Evolutionary conservation across 1,140 invertebrate genomes (phyloP).

Genomic region (Lordiphosa mommai): DNA sequence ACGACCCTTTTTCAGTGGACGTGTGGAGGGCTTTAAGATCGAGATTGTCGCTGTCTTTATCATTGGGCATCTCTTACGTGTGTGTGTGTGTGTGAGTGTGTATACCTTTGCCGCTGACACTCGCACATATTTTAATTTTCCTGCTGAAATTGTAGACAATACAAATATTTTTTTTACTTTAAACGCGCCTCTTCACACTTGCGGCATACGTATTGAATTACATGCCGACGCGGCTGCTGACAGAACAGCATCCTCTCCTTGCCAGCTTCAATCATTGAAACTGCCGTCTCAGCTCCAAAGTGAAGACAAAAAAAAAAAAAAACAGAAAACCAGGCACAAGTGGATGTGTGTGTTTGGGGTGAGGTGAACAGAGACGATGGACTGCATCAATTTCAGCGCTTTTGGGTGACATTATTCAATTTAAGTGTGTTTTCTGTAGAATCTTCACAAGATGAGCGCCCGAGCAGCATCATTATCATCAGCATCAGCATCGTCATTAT

Average conservation of each 20-base stretch:
- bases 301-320: neutral
- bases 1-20: conserved; percentile 28
- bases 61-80: conserved; percentile 34
- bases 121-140: conserved; percentile 16
- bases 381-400: conserved; percentile 48
- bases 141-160: conserved; percentile 42
- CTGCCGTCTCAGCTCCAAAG: conserved; percentile 35
- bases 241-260: conserved; percentile 41
- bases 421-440: conserved; percentile 50
- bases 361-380: neutral
- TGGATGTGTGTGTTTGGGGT: too few relatives aligned
- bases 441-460: conserved; percentile 39
- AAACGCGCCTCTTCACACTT: conserved; percentile 50
- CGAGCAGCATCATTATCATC: conserved; percentile 38
- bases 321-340: too few relatives aligned
- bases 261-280: conserved; percentile 20
- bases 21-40: conserved; percentile 18
- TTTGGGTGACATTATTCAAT: conserved; percentile 68
- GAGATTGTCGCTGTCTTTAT: conserved; percentile 42
- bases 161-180: conserved; percentile 9
- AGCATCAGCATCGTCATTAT: too few relatives aligned
- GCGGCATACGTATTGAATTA: conserved; percentile 57
- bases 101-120: conserved; percentile 24
- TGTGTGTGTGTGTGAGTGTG: conserved; percentile 12
- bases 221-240: conserved; percentile 49